These are phyloP conservation scores for Drosophila santomea DNA, from an alignment of 1,140 invertebrate genomes.

Conservation along the genomic window DNA sequence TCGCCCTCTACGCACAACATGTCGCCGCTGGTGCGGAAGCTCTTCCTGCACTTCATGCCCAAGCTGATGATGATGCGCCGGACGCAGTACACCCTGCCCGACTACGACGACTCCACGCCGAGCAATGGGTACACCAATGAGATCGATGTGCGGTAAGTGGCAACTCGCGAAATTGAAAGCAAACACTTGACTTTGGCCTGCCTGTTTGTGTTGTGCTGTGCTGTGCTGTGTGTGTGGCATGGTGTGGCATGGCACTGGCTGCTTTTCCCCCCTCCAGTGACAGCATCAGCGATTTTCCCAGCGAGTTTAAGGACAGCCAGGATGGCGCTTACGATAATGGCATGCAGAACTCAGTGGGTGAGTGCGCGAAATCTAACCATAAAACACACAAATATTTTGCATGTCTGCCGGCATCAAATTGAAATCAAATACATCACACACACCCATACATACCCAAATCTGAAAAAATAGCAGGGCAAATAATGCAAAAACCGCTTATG, in stretches of 20 bases:
- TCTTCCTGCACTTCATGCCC: constrained; percentile 96
- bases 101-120: constrained; percentile 91
- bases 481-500: constrained; percentile 69
- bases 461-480: constrained; percentile 53
- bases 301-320: constrained; percentile 85
- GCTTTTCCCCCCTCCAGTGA: constrained; percentile 61
- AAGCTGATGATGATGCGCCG: constrained; percentile 94
- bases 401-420: constrained; percentile 58
- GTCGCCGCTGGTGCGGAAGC: constrained; percentile 93
- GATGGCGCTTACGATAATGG: constrained; percentile 84
- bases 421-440: constrained; percentile 57
- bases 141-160: constrained; percentile 90
- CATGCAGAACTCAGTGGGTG: constrained; percentile 87
- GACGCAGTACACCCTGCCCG: constrained; percentile 92
- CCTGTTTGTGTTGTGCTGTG: constrained; percentile 11
- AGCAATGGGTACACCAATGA: constrained; percentile 92
- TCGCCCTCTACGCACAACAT: constrained; percentile 98
- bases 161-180: constrained; percentile 29
- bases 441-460: background rate
- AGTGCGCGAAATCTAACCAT: constrained; percentile 48
- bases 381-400: constrained; percentile 72
- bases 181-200: constrained; percentile 27
- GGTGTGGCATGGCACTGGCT: background rate
- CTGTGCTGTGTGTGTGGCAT: background rate
- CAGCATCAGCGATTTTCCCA: constrained; percentile 87